Base-by-base conservation (phyloP, 53 echinoderm and acorn worm genomes). In the Zoroaster sp. region DNA sequence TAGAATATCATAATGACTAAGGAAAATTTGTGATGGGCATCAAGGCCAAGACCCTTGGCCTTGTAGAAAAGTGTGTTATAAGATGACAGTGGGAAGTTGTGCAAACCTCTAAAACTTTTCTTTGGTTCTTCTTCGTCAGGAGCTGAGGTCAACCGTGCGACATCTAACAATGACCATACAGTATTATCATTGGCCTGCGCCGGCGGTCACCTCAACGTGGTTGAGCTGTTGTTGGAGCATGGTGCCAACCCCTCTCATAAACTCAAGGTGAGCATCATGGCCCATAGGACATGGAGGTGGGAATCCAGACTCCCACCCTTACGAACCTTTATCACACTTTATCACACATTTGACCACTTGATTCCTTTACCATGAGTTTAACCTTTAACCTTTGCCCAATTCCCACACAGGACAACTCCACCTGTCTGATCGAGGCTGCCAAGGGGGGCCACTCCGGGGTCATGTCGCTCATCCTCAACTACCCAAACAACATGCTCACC, bases 151-250 rank as follows among this genome's bases (percentile, higher is more conserved):
- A 96, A 96, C 73, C 89, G 94, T 46, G 95, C 99, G 43, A 99
- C 96, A 5, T 92, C 96, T 46, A 99, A 99, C 90, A 96, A 99
- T 63, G 96, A 96, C 80, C 99, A 99, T 55, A 99, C 95, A 10
- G 99, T 96, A 40, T 46, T 91, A 66, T 95, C 95, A 0, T 83
- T 95, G 67, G 99, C 99, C 15, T 98, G 99, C 69, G 99, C 99
- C 13, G 97, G 99, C 33, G 99, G 99, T 44, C 99, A 96, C 68
- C 91, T 98, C 21, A 89, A 92, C 53, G 99, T 98, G 54, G 99
- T 98, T 12, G 99, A 98, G 42, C 89, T 96, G 2, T 72, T 96
- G 13, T 75, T 98, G 44, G 93, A 89, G 35, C 99, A 96, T 79
- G 92, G 90, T n/a, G 95, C 99, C 20, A 94, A 98, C 54, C 99